Conservation (phyloP, 2,113 vertebrate genomes). For the Ictidomys tridecemlineatus region DNA sequence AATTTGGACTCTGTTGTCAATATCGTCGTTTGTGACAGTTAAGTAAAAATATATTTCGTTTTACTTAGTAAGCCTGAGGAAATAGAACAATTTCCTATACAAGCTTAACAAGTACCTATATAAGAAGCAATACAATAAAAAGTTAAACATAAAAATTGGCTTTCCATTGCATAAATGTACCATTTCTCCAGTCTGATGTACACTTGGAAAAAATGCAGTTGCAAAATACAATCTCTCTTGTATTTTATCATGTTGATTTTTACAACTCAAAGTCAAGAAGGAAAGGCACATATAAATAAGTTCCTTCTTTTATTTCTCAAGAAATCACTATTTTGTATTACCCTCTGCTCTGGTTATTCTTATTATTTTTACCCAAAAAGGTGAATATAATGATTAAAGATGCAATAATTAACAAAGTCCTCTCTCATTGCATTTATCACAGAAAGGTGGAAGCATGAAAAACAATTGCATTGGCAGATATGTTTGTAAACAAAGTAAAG, state of each 20-base stretch:
- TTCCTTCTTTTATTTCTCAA: constrained; percentile 45
- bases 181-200: background rate
- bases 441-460: background rate
- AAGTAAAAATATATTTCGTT: constrained; percentile 58
- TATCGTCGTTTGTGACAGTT: constrained; percentile 26
- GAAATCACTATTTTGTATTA: constrained; percentile 54
- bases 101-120: constrained; percentile 45
- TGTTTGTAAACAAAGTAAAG: constrained; percentile 45
- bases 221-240: constrained; percentile 38
- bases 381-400: constrained; percentile 5
- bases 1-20: constrained; percentile 32
- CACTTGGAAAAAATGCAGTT: constrained; percentile 32
- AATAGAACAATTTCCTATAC: background rate
- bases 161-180: constrained; percentile 48
- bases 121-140: constrained; percentile 65
- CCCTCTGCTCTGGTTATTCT: constrained; percentile 57
- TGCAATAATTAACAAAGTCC: constrained; percentile 47
- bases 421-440: background rate
- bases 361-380: constrained; percentile 21
- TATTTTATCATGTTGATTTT: constrained; percentile 38
- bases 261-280: constrained; percentile 52
- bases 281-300: background rate
- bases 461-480: background rate
- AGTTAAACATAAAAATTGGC: constrained; percentile 62
- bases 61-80: constrained; percentile 46